These are phyloP conservation scores for Temnothorax ravouxi DNA, from an alignment of 2,888 invertebrate genomes.

Conservation along the genomic window DNA sequence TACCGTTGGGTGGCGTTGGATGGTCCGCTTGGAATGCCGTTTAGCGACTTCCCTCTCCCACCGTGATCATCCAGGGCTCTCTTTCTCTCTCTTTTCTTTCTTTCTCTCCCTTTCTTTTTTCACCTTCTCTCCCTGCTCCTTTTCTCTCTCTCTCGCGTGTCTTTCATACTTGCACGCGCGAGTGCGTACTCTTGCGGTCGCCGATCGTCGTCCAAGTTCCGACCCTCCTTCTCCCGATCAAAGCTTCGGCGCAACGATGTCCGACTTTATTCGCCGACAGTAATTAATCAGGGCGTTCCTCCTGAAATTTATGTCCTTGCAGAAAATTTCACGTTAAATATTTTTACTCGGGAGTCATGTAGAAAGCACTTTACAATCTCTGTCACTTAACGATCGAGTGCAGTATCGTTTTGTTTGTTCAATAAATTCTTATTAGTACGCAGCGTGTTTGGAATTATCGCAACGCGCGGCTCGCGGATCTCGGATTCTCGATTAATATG, in stretches of 20 bases:
- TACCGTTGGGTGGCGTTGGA: constrained; percentile 86
- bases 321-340: not conserved
- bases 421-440: not conserved
- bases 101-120: constrained; percentile 8
- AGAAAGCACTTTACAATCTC: not conserved
- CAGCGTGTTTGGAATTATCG: not conserved
- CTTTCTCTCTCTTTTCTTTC: constrained; percentile 51
- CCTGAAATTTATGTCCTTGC: constrained; percentile 7
- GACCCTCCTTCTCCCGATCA: constrained; percentile 24
- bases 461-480: not conserved
- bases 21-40: constrained; percentile 85
- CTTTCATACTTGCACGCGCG: constrained; percentile 63
- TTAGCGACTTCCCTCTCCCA: constrained; percentile 85
- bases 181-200: constrained; percentile 58
- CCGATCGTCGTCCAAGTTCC: constrained; percentile 66
- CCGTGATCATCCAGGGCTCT: constrained; percentile 73
- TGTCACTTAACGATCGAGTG: not conserved
- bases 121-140: constrained; percentile 2
- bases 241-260: not conserved
- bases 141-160: constrained; percentile 44
- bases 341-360: not conserved
- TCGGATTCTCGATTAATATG: constrained; percentile 11
- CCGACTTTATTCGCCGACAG: not conserved
- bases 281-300: constrained; percentile 24
- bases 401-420: not conserved